Percentiles rank a stretch among this genome's conserved stretches.
Conservation (phyloP, 2,888 invertebrate species). For the Acronicta psi region DNA sequence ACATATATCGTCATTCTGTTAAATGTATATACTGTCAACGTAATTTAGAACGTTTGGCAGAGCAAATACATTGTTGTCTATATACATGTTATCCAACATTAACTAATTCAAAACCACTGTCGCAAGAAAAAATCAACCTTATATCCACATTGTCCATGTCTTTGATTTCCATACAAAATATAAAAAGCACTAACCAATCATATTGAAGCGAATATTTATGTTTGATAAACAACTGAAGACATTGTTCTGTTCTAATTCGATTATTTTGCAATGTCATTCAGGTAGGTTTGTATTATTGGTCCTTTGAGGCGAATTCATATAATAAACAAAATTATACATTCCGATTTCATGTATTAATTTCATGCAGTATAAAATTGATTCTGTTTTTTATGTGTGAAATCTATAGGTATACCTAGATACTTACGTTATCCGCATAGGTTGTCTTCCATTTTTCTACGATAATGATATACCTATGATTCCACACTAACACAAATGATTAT, state of each 20-base stretch:
- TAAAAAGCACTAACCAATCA: constrained; percentile 8
- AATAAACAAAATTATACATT: too few species aligned
- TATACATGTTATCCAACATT: too few species aligned
- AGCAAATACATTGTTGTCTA: too few species aligned
- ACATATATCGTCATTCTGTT: too few species aligned
- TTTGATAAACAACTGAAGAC: constrained; percentile 14
- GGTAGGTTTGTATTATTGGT: constrained; percentile 1
- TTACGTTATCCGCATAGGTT: background rate
- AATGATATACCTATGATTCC: constrained; percentile 8
- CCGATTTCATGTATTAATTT: too few species aligned
- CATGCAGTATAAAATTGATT: background rate
- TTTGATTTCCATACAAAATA: constrained; percentile 7
- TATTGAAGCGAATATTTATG: constrained; percentile 11
- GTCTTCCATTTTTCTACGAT: constrained; percentile 8
- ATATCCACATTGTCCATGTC: background rate
- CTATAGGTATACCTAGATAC: constrained; percentile 1
- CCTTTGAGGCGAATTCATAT: background rate
- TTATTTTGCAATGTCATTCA: background rate
- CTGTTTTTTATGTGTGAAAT: background rate
- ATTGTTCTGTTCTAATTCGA: background rate
- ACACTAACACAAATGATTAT: constrained; percentile 9
- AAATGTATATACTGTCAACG: too few species aligned
- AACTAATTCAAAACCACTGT: too few species aligned
- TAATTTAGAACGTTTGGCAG: too few species aligned
- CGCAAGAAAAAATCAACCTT: background rate